Evolutionary conservation across 2,113 vertebrate genomes (phyloP).

Genomic region (cat (Felis catus)): DNA sequence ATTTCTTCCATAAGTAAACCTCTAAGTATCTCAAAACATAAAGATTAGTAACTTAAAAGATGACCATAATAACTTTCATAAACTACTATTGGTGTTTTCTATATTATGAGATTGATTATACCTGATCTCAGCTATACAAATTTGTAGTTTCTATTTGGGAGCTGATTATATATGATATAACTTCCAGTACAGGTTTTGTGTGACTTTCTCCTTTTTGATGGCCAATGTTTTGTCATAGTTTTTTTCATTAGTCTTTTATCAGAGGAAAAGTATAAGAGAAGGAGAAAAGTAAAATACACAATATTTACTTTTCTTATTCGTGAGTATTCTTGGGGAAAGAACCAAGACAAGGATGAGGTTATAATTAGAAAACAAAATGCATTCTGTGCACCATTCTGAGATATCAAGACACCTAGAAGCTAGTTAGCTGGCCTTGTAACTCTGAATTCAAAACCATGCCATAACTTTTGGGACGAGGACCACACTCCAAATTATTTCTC

Average conservation of each 20-base stretch:
- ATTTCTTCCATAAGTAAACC: slow-evolving; percentile 18
- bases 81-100: neutral
- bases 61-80: neutral
- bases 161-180: neutral
- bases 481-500: neutral
- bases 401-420: neutral
- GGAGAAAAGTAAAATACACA: neutral
- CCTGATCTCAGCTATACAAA: neutral
- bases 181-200: neutral
- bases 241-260: neutral
- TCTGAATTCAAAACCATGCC: slow-evolving; percentile 33
- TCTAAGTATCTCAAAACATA: neutral
- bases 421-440: neutral
- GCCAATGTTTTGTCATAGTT: neutral
- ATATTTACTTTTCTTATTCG: neutral
- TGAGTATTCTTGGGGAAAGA: neutral
- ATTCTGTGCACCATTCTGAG: neutral
- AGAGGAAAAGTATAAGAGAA: slow-evolving; percentile 31
- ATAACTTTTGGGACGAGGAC: neutral
- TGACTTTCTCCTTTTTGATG: neutral
- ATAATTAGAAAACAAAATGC: slow-evolving; percentile 48
- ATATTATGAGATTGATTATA: slow-evolving; percentile 21
- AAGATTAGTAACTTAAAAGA: slow-evolving; percentile 23
- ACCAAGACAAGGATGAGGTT: neutral
- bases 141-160: neutral